Base-by-base conservation (phyloP, 2,888 invertebrate genomes). In the Rosalia funebris region DNA sequence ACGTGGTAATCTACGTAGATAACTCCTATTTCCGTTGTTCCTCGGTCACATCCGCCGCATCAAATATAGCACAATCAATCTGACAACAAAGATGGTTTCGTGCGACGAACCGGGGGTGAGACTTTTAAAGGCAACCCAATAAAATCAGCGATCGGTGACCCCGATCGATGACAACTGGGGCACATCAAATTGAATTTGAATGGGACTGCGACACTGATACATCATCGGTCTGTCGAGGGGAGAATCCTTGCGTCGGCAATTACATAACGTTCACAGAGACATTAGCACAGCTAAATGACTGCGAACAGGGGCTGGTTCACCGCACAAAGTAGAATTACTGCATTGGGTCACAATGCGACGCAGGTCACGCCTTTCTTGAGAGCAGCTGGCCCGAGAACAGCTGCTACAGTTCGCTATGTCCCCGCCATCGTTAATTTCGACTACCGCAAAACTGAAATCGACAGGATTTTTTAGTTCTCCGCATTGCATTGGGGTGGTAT, bases 191-290 rank as follows among this genome's bases (percentile, higher is more conserved):
- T 47, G 57, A 60, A 60, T 66, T 63, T 53, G 44, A 61, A 60
- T 61, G 44, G 55, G 42, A 48, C 50, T 32, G 19, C 48, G 60
- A 56, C 65, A 66, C 47, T 56, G 65, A 66, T 66, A 66, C 66
- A 66, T 65, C 65, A 60, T 59, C 47, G 37, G 31, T 55, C 10
- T 12, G 14, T 46, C 53, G 15, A 41, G 42, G 53, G 52, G 53
- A 31, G n/a, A 15, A 20, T 53, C 53, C 14, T 42, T 42, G 41
- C 64, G 62, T 60, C 48, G 58, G 60, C 68, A 72, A 73, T 74
- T 74, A 74, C 62, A 68, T 62, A 71, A 72, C 69, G 70, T 69
- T 74, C 70, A 74, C 69, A 68, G 57, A 62, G 42, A 55, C 63
- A 70, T 72, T 71, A 71, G 63, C 63, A 53, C 50, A 61, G 63